These are phyloP conservation scores for Cantharis nigra DNA, from an alignment of 2,888 invertebrate genomes.

Conservation along the genomic window DNA sequence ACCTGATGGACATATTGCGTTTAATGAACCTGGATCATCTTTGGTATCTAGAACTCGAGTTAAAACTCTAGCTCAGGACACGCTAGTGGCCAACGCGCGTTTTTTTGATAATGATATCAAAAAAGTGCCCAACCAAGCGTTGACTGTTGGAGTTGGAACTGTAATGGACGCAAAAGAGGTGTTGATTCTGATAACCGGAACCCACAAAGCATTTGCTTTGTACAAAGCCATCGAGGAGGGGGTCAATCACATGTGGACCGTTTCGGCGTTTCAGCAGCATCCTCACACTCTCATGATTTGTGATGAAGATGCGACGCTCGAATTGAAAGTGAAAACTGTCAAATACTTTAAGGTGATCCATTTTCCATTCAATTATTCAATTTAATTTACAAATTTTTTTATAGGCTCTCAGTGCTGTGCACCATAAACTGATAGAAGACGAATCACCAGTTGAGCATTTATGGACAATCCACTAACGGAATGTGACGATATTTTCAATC, in stretches of 20 bases:
- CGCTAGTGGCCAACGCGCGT: slow-evolving; percentile 94
- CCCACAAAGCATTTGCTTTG: slow-evolving; percentile 94
- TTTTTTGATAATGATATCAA: slow-evolving; percentile 94
- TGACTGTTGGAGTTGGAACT: slow-evolving; percentile 98
- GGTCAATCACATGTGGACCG: slow-evolving; percentile 99
- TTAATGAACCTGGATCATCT: slow-evolving; percentile 98
- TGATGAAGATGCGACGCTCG: slow-evolving; percentile 96
- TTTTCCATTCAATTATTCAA: not conserved
- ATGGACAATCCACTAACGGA: slow-evolving; percentile 51
- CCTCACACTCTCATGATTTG: slow-evolving; percentile 90
- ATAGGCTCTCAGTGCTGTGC: slow-evolving; percentile 84
- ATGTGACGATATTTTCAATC: not conserved
- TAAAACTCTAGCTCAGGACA: slow-evolving; percentile 95
- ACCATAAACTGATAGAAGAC: slow-evolving; percentile 79
- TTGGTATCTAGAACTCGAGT: slow-evolving; percentile 93
- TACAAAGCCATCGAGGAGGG: slow-evolving; percentile 99
- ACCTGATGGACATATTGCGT: slow-evolving; percentile 99
- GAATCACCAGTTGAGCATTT: slow-evolving; percentile 52
- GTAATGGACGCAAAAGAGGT: slow-evolving; percentile 98
- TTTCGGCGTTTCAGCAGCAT: slow-evolving; percentile 97
- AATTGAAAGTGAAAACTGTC: slow-evolving; percentile 96
- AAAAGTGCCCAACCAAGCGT: slow-evolving; percentile 92
- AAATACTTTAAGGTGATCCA: slow-evolving; percentile 81
- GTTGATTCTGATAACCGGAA: slow-evolving; percentile 96
- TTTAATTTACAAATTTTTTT: slow-evolving; percentile 28